phyloP scores from a whole-genome alignment of 2,888 invertebrate genomes.

The Drosophila ezoana region DNA sequence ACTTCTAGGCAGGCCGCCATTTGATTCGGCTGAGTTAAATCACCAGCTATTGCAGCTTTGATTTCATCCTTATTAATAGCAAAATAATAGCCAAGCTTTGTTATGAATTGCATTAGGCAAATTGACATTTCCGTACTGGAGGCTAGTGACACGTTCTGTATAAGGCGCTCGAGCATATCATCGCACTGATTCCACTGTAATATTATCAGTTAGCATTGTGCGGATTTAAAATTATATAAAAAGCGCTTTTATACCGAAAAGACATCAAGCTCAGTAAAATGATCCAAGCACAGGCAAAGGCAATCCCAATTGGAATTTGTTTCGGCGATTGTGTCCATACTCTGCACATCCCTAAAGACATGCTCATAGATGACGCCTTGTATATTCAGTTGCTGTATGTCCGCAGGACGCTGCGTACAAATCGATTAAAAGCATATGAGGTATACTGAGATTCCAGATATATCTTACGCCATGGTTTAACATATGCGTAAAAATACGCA shows the following conservation, averaged over 20 bases:
- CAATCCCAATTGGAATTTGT: constrained; percentile 78
- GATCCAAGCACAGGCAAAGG: constrained; percentile 79
- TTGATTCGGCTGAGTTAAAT: constrained; percentile 34
- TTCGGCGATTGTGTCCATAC: constrained; percentile 62
- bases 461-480: constrained; percentile 72
- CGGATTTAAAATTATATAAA: neutral
- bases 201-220: neutral
- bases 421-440: neutral
- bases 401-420: constrained; percentile 54
- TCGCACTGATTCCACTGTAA: constrained; percentile 83
- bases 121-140: constrained; percentile 65
- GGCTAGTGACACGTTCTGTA: constrained; percentile 76
- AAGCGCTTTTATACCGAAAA: constrained; percentile 56
- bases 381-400: constrained; percentile 78
- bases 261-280: constrained; percentile 67
- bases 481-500: constrained; percentile 73
- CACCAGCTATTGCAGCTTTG: constrained; percentile 43
- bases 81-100: constrained; percentile 70
- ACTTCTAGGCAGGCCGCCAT: constrained; percentile 55
- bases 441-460: neutral
- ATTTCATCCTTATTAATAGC: constrained; percentile 73
- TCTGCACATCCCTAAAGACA: constrained; percentile 73
- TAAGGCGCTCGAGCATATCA: constrained; percentile 80
- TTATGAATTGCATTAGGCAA: constrained; percentile 72
- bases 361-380: constrained; percentile 82